phyloP scores from a whole-genome alignment of 2,113 vertebrate genomes.

The Irena cyanogastra region DNA sequence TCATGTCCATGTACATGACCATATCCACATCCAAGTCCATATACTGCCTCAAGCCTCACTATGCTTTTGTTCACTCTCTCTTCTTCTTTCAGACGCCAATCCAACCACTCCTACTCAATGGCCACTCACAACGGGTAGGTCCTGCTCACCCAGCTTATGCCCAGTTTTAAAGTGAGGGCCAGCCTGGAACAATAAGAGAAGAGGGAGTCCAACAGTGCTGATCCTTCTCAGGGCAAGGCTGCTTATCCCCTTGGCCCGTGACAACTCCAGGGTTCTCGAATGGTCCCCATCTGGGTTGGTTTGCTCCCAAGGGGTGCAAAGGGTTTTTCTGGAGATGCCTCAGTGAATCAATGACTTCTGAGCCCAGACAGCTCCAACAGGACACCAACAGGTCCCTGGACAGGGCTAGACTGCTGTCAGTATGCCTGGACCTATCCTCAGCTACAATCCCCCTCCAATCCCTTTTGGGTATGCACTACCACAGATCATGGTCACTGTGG shows the following conservation, averaged over 20 bases:
- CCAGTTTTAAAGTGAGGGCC: background rate
- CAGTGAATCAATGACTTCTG: too few relatives aligned
- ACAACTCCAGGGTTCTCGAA: fast-evolving
- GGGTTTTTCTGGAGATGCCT: background rate
- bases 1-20: too few relatives aligned
- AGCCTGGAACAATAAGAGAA: background rate
- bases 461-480: fast-evolving
- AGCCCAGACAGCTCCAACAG: background rate
- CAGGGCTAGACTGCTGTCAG: fast-evolving
- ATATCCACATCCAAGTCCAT: background rate
- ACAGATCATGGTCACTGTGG: fast-evolving
- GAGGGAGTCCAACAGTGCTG: background rate
- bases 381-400: fast-evolving
- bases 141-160: background rate
- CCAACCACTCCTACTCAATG: background rate
- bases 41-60: background rate
- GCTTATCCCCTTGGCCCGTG: too few relatives aligned
- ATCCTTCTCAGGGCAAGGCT: background rate
- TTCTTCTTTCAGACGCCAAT: background rate
- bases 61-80: background rate
- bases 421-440: too few relatives aligned
- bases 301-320: fast-evolving
- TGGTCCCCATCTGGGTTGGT: fast-evolving
- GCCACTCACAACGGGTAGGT: background rate
- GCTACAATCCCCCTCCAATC: fast-evolving